Evolutionary conservation across 1,140 invertebrate genomes (phyloP), one percentile per base, ranked within the genome.

Genomic region (Orchestia grillus): DNA sequence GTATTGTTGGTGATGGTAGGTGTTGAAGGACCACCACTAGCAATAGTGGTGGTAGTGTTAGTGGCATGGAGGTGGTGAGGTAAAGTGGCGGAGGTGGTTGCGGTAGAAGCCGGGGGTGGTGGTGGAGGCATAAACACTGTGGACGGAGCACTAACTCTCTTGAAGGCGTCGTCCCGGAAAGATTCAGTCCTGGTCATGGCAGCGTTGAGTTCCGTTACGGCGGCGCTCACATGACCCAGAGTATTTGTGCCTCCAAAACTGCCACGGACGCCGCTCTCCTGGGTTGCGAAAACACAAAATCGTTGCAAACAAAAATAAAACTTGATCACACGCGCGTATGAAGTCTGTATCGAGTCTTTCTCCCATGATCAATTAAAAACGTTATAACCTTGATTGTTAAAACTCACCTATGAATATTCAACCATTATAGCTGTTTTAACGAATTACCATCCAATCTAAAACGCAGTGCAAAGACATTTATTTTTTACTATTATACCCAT

Each of bases 51-150:
- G 41, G 92, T 94, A 8, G 92, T 94, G 88, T 8, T 87, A 36
- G 95, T 16, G 44, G 36, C 36, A 95, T 1, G 45, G 87, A 47
- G 16, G 88, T 96, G 96, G 95, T 96, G 43, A 47, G 88, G n/a
- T 98, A 99, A 0, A 99, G 99, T 11, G 99, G 99, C 0, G 98
- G 99, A 87, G 98, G 98, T 0, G 98, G 98, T 3, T 97, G 98
- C 98, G 97, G 98, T 98, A 41, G 97, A 96, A 4, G 98, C 99
- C 0, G 98, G 99, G 0, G 99, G 99, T 8, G 99, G 99, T 0
- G 98, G 99, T 87, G 98, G 98, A 0, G 98, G 98, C 4, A 98
- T 99, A 4, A 98, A 98, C 53, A 96, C 96, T 40, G 97, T 97
- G 88, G 97, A 96, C 6, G 97, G 96, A 47, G 97, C 96, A 41